Conservation (phyloP, 2,888 invertebrate species). For the Euproctis similis region DNA sequence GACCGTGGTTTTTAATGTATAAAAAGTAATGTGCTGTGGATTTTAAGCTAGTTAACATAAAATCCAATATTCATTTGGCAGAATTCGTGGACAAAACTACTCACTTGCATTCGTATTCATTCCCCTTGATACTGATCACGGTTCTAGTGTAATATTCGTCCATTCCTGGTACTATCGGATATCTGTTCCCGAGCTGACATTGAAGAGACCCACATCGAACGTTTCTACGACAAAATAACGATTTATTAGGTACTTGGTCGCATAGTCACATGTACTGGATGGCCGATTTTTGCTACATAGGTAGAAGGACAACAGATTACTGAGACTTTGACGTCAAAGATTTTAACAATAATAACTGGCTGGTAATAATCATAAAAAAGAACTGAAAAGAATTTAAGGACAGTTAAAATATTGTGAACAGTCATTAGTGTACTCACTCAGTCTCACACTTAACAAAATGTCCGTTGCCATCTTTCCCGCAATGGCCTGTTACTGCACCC, state of each 20-base stretch:
- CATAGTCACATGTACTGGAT: not conserved
- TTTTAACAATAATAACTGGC: too few relatives aligned
- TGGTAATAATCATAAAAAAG: not conserved
- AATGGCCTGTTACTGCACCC: constrained; percentile 96
- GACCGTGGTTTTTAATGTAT: too few relatives aligned
- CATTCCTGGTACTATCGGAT: constrained; percentile 86
- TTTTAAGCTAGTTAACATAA: too few relatives aligned
- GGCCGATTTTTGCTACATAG: not conserved
- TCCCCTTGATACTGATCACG: constrained; percentile 90
- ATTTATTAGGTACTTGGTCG: not conserved
- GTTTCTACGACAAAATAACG: constrained; percentile 78
- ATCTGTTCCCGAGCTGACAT: constrained; percentile 90
- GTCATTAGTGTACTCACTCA: constrained; percentile 79
- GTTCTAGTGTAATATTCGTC: constrained; percentile 91
- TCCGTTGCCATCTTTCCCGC: constrained; percentile 86
- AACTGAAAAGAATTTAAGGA: not conserved
- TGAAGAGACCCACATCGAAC: constrained; percentile 96
- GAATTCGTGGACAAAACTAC: too few relatives aligned
- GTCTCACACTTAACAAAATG: constrained; percentile 90
- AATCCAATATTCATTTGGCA: too few relatives aligned
- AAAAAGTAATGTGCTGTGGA: too few relatives aligned
- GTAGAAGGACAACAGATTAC: not conserved
- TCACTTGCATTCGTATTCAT: constrained; percentile 98
- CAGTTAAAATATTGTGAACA: not conserved
- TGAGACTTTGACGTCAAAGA: not conserved